phyloP scores from a whole-genome alignment of 2,113 vertebrate genomes.

The Neoarius graeffei region DNA sequence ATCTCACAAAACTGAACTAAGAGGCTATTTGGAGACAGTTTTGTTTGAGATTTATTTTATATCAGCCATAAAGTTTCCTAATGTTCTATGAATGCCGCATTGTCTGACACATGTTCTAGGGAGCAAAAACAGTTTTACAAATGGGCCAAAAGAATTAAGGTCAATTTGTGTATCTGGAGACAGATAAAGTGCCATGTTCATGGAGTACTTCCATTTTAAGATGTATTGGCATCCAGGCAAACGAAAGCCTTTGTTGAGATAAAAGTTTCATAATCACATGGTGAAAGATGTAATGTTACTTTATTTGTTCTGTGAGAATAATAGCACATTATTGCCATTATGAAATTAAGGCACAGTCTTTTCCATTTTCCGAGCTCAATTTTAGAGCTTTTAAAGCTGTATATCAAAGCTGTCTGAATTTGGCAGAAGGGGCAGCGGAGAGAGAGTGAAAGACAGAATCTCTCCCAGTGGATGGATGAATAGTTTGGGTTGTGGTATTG shows the following conservation, averaged over 20 bases:
- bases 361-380: slow-evolving; percentile 27
- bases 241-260: not conserved
- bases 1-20: not conserved
- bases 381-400: slow-evolving; percentile 4
- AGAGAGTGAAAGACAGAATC: not conserved
- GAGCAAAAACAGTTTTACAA: slow-evolving; percentile 1
- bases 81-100: not conserved
- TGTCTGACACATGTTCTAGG: not conserved
- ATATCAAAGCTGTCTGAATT: slow-evolving; percentile 36
- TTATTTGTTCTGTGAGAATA: slow-evolving; percentile 22
- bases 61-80: slow-evolving; percentile 3
- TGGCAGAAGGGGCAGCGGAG: not conserved
- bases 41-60: slow-evolving; percentile 23
- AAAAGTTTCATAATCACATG: not conserved
- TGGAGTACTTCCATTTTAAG: not conserved
- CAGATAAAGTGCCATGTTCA: not conserved
- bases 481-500: slow-evolving; percentile 26
- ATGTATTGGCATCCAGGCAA: not conserved
- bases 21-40: slow-evolving; percentile 3
- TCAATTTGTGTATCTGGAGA: not conserved
- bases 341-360: slow-evolving; percentile 20
- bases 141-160: not conserved
- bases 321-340: slow-evolving; percentile 27
- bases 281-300: not conserved
- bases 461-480: slow-evolving; percentile 25